Evolutionary conservation across 2,113 vertebrate genomes (phyloP), one percentile per base, ranked within the genome.

Genomic region (Catagonus wagneri): DNA sequence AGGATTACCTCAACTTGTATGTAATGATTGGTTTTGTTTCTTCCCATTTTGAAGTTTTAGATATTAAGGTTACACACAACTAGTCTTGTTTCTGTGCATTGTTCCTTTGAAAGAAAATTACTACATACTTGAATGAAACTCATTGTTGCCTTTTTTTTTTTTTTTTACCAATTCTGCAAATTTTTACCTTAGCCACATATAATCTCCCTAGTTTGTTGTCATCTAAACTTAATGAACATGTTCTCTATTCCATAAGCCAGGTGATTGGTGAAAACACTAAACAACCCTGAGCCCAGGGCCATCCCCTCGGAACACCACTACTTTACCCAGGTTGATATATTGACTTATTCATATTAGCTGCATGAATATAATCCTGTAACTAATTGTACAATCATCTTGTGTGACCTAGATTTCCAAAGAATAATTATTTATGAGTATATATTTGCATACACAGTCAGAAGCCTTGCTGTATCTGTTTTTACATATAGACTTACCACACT

Each of bases 271-370:
- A 97, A 96, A 96, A 95, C 86, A 94, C 86, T 96, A 97, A 97
- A 94, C 96, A 96, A 96, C 94, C 90, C 94, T 97, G 97, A 98
- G 97, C 94, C 96, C 97, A 96, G 96, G 97, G 95, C 95, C 97
- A 97, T 74, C 96, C 96, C 96, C 96, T 97, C 95, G 95, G 97
- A 97, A 97, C 97, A 97, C 97, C 96, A 97, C 96, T 96, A 96
- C 96, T 97, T 97, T 97, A 94, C 96, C 96, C 97, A 97, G 97
- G 97, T 98, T 97, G 96, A 97, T 98, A 98, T 96, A 98, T 96
- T 98, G 95, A 97, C 95, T 98, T 97, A 96, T 68, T 97, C 97
- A 93, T 97, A 96, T 89, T 96, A 97, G 96, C 94, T 98, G 96
- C 97, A 98, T 97, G 97, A 98, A 85, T 97, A 93, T 97, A 97